Evolutionary conservation across 2,113 vertebrate species (phyloP).

Genomic region (Pelecanoides urinatrix): DNA sequence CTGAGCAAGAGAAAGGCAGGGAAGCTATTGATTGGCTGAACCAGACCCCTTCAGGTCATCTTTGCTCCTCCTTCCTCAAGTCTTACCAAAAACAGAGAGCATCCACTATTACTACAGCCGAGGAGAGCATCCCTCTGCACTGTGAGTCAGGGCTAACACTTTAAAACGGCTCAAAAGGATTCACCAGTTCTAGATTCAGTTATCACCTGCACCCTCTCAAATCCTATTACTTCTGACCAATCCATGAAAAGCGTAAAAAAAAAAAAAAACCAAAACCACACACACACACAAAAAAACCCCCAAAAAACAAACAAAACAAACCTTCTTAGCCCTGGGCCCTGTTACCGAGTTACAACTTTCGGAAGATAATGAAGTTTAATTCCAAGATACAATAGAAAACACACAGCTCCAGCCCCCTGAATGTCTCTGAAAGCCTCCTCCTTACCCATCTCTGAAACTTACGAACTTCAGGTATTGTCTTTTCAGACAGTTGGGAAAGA

Average conservation of each 20-base stretch:
- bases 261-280: neutral
- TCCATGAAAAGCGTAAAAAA: neutral
- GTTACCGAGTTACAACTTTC: neutral
- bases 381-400: neutral
- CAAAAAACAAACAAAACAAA: no score
- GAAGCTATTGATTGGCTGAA: slow-evolving; percentile 47
- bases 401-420: neutral
- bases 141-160: neutral
- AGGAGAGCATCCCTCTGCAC: neutral
- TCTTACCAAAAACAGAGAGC: neutral
- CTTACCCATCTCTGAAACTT: neutral
- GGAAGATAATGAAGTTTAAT: neutral
- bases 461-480: neutral
- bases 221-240: neutral
- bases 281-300: no score
- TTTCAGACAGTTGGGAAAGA: neutral
- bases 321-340: neutral
- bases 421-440: neutral
- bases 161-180: neutral
- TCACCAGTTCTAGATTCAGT: neutral
- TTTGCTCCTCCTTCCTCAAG: neutral
- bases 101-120: neutral
- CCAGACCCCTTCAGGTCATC: neutral
- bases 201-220: neutral
- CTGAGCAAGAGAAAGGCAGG: neutral